A percentile compares a stretch with the other conserved stretches of the same genome.
Conservation (phyloP, 2,888 invertebrate species). For the Dolichopus griseipennis region DNA sequence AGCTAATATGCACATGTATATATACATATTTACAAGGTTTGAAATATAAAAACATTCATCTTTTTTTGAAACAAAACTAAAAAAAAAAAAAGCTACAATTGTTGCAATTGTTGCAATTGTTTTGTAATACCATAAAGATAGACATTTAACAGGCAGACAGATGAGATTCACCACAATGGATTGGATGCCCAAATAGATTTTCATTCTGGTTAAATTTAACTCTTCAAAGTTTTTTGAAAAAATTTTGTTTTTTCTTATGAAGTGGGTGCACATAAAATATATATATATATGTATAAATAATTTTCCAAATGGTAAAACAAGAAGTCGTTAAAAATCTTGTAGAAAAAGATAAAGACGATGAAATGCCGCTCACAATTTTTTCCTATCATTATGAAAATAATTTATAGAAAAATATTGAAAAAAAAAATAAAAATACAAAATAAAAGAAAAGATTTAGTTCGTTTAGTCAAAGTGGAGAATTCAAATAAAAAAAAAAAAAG, state of each 20-base stretch:
- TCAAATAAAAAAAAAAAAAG: not conserved
- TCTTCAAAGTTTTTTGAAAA: not conserved
- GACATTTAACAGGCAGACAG: conserved; percentile 6
- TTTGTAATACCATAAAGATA: not conserved
- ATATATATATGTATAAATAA: too few species aligned
- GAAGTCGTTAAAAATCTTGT: not conserved
- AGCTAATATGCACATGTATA: not conserved
- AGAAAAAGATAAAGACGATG: not conserved
- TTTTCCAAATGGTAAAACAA: not conserved
- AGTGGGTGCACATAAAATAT: not conserved
- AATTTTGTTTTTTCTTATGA: not conserved
- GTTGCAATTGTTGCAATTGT: not conserved
- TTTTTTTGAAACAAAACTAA: too few species aligned
- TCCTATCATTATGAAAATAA: too few species aligned
- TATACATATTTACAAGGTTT: not conserved
- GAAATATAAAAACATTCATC: too few species aligned
- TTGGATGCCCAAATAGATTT: not conserved
- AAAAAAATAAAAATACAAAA: too few species aligned
- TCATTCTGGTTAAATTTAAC: not conserved
- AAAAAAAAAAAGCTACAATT: too few species aligned
- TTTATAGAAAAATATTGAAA: too few species aligned
- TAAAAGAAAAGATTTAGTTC: too few species aligned
- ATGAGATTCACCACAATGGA: conserved; percentile 6
- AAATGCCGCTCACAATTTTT: not conserved
- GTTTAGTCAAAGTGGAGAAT: too few species aligned